These are phyloP conservation scores for Corydoras maculifer DNA, from an alignment of 2,113 vertebrate species.

Conservation along the genomic window DNA sequence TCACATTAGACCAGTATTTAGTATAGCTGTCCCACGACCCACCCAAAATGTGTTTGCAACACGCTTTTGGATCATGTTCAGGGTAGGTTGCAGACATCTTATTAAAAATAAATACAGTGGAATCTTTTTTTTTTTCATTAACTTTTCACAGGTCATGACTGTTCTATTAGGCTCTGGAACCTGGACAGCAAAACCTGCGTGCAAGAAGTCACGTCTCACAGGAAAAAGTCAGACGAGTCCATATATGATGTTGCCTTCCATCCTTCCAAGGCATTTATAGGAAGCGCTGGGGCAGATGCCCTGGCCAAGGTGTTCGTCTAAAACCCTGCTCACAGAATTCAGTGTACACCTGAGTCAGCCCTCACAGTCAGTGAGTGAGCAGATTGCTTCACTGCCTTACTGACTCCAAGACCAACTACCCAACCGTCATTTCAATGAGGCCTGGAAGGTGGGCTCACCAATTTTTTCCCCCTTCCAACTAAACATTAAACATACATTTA, in stretches of 20 bases:
- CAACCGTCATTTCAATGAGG: too few relatives aligned
- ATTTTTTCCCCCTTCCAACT: slow-evolving; percentile 31
- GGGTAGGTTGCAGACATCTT: too few relatives aligned
- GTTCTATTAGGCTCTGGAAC: slow-evolving; percentile 98
- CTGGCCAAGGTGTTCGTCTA: slow-evolving; percentile 98
- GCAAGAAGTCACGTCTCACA: slow-evolving; percentile 97
- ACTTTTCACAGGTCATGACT: slow-evolving; percentile 82
- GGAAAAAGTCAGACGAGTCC: slow-evolving; percentile 97
- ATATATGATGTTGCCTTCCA: slow-evolving; percentile 99
- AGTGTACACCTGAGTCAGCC: slow-evolving; percentile 40
- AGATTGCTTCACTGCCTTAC: slow-evolving; percentile 79
- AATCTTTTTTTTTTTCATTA: too few relatives aligned
- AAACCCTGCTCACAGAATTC: slow-evolving; percentile 41
- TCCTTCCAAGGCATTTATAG: slow-evolving; percentile 97
- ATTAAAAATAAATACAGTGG: too few relatives aligned
- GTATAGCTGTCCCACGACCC: too few relatives aligned
- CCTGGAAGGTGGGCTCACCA: slow-evolving; percentile 52
- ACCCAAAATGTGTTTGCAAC: too few relatives aligned
- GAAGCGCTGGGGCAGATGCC: slow-evolving; percentile 94
- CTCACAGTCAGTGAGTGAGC: slow-evolving; percentile 36
- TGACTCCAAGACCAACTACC: background rate
- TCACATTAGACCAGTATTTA: too few relatives aligned
- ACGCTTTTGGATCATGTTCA: too few relatives aligned
- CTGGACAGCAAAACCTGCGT: slow-evolving; percentile 98
- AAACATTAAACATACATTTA: slow-evolving; percentile 13